Evolutionary conservation across 2,797 vertebrate genomes (phyloP).

Genomic region (Anabas testudineus): DNA sequence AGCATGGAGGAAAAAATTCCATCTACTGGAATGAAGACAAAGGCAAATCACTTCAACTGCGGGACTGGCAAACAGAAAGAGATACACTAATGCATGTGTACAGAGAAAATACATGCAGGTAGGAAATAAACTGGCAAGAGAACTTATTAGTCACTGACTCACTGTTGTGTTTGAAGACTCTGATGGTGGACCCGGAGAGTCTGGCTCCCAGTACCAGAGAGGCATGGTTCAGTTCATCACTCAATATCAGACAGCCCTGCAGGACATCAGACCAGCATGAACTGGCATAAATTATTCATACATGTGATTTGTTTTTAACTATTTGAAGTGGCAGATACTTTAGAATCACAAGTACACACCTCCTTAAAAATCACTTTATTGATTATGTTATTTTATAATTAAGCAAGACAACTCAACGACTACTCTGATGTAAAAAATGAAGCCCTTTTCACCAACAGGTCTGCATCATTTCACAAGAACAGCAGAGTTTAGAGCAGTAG

Average conservation of each 20-base stretch:
- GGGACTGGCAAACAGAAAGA: background rate
- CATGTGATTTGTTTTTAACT: background rate
- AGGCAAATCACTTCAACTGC: background rate
- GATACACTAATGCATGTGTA: background rate
- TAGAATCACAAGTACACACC: background rate
- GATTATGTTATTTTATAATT: background rate
- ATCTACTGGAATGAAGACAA: background rate
- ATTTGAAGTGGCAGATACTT: background rate
- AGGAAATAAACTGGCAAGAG: background rate
- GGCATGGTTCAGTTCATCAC: constrained; percentile 94
- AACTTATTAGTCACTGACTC: constrained; percentile 74
- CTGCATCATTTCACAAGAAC: constrained; percentile 11
- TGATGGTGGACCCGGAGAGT: constrained; percentile 92
- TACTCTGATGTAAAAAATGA: background rate
- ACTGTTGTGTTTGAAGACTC: constrained; percentile 97
- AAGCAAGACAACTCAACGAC: background rate
- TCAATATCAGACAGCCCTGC: constrained; percentile 96
- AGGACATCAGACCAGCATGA: constrained; percentile 36
- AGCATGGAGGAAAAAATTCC: background rate
- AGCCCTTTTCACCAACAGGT: too few relatives aligned
- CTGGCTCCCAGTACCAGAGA: constrained; percentile 93
- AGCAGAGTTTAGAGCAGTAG: background rate
- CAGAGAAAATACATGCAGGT: background rate
- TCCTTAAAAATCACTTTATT: background rate
- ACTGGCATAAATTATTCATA: background rate